phyloP scores from a whole-genome alignment of 1,140 invertebrate genomes.

The Drosophila aff. region DNA sequence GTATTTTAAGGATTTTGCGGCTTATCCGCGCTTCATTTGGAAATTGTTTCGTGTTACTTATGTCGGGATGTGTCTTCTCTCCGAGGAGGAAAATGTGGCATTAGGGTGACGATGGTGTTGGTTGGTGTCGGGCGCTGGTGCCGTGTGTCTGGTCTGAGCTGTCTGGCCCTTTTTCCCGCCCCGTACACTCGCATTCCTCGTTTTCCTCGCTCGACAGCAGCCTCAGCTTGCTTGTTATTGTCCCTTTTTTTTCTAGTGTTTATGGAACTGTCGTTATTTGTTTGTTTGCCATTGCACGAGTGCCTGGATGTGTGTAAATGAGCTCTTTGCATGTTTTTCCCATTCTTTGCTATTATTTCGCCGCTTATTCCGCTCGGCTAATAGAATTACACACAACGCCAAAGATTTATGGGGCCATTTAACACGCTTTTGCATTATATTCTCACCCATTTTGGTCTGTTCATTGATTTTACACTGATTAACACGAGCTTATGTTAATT shows the following conservation, averaged over 20 bases:
- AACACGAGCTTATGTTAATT: slow-evolving; percentile 69
- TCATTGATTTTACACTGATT: slow-evolving; percentile 79
- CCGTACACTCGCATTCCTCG: neutral
- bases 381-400: slow-evolving; percentile 74
- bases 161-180: slow-evolving; percentile 12
- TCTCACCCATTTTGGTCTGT: slow-evolving; percentile 55
- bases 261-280: slow-evolving; percentile 76
- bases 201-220: slow-evolving; percentile 23
- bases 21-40: slow-evolving; percentile 84
- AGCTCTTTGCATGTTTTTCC: slow-evolving; percentile 70
- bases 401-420: slow-evolving; percentile 73
- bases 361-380: slow-evolving; percentile 37
- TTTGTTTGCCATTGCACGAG: slow-evolving; percentile 59
- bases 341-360: slow-evolving; percentile 10
- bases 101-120: slow-evolving; percentile 20
- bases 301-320: slow-evolving; percentile 61
- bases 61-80: slow-evolving; percentile 52
- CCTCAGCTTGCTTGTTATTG: slow-evolving; percentile 30
- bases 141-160: slow-evolving; percentile 18
- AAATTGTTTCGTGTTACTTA: slow-evolving; percentile 83
- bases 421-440: slow-evolving; percentile 70
- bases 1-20: slow-evolving; percentile 84
- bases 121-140: slow-evolving; percentile 10
- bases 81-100: slow-evolving; percentile 33
- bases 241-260: slow-evolving; percentile 66